Base-by-base conservation (phyloP, 2,797 vertebrate genomes). In the Myripristis murdjan region DNA sequence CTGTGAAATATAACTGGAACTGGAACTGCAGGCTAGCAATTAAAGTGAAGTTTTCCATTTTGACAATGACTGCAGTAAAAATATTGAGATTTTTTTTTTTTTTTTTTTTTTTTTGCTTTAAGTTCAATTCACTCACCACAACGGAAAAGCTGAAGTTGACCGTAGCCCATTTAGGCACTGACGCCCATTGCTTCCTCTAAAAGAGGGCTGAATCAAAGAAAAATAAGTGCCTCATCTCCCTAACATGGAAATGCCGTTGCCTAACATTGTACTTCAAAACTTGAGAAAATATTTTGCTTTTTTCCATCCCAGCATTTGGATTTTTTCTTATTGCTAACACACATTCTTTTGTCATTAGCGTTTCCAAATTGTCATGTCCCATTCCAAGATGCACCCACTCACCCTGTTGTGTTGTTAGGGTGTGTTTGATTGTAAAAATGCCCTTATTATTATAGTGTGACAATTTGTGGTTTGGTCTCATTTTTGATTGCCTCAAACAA, bases 401-500 rank as follows among this genome's bases (percentile, higher is more conserved):
- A 58, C 15, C 7, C 37, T 2, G 33, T 65, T 51, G 70, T 74
- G 15, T 35, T 64, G 37, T 18, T 44, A 10, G 60, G 41, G 33
- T 43, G 28, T 37, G 54, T 58, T 51, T 58, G 47, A 77, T 73
- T 49, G 53, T 62, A 31, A 46, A 43, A 22, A 41, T 20, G 2
- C 18, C 8, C 6, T 52, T 44, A 75, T 64, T 57, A 69, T 44
- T 58, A 22, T 53, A 54, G 48, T 83, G 54, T 72, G 80, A 73
- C 64, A 81, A 54, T 48, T 53, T 75, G 83, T 47, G 72, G 77
- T 87, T 77, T 39, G 51, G 24, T 65, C 26, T 72, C 60, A 67
- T 81, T 78, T 70, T 14, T 63, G 37, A 74, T 62, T 67, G 55
- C 58, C 77, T 73, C 6, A 0, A 74, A 63, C 57, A 35, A 44